Percentiles rank a stretch among this genome's conserved stretches.
Conservation (phyloP, 2,797 vertebrate genomes). For the Muscicapa comitata region DNA sequence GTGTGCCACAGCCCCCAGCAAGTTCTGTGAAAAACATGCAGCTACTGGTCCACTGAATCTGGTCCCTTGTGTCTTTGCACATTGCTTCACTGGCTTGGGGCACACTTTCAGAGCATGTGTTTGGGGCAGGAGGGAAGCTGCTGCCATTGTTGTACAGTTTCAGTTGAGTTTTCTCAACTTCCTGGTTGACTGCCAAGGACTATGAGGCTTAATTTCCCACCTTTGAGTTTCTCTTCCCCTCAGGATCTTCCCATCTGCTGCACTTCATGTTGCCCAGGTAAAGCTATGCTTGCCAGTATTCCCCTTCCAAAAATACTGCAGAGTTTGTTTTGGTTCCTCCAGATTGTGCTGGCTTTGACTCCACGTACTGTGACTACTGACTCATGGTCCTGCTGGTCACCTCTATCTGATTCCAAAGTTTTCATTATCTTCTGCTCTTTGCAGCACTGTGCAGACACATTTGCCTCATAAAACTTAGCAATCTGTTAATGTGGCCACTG, state of each 20-base stretch:
- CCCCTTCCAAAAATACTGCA: slow-evolving; percentile 39
- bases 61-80: not conserved
- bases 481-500: slow-evolving; percentile 7
- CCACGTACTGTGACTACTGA: not conserved
- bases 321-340: slow-evolving; percentile 52
- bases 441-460: not conserved
- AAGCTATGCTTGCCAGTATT: slow-evolving; percentile 35
- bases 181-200: slow-evolving; percentile 32
- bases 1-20: not conserved
- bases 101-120: accelerated
- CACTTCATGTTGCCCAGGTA: slow-evolving; percentile 46
- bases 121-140: not conserved
- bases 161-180: slow-evolving; percentile 10
- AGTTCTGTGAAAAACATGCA: not conserved
- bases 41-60: not conserved
- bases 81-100: not conserved
- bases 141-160: not conserved
- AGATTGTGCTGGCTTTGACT: slow-evolving; percentile 50
- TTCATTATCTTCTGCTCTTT: slow-evolving; percentile 3
- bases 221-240: not conserved
- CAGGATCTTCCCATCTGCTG: slow-evolving; percentile 60
- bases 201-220: slow-evolving; percentile 23
- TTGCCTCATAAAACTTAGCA: not conserved
- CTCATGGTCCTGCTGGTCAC: slow-evolving; percentile 16
- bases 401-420: slow-evolving; percentile 19